Evolutionary conservation across 2,888 invertebrate species (phyloP).

Genomic region (Leistus spinibarbis): DNA sequence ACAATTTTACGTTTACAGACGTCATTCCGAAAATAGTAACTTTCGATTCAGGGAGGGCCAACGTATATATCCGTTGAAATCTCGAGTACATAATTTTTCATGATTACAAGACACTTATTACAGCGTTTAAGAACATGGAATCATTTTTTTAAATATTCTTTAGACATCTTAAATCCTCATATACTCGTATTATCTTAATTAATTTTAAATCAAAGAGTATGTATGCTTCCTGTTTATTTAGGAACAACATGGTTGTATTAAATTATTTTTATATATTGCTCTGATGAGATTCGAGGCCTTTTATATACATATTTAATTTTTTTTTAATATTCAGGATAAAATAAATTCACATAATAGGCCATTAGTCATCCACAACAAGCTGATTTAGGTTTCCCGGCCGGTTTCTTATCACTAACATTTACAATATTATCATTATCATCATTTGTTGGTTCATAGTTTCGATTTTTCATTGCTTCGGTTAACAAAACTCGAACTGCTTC

Average conservation of each 20-base stretch:
- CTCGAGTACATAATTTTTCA: too few relatives aligned
- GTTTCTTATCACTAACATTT: slow-evolving; percentile 36
- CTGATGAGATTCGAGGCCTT: background rate
- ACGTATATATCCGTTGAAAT: too few relatives aligned
- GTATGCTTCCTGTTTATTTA: background rate
- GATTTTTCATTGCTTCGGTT: slow-evolving; percentile 49
- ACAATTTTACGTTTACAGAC: too few relatives aligned
- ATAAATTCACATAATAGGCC: slow-evolving; percentile 9
- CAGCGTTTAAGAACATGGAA: too few relatives aligned
- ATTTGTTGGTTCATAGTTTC: slow-evolving; percentile 45
- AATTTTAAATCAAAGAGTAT: background rate
- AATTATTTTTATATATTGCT: too few relatives aligned
- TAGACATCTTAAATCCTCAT: background rate
- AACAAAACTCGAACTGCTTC: slow-evolving; percentile 54
- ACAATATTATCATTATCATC: slow-evolving; percentile 48
- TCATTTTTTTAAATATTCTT: too few relatives aligned
- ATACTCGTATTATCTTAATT: background rate
- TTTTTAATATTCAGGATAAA: slow-evolving; percentile 5
- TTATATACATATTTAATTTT: too few relatives aligned
- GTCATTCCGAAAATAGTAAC: too few relatives aligned
- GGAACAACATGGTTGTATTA: too few relatives aligned
- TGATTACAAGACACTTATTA: too few relatives aligned
- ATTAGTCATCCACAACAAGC: slow-evolving; percentile 32
- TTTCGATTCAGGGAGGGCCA: too few relatives aligned
- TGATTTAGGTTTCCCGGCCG: slow-evolving; percentile 3